phyloP scores from a whole-genome alignment of 2,113 vertebrate genomes.

The Gymnogyps californianus region DNA sequence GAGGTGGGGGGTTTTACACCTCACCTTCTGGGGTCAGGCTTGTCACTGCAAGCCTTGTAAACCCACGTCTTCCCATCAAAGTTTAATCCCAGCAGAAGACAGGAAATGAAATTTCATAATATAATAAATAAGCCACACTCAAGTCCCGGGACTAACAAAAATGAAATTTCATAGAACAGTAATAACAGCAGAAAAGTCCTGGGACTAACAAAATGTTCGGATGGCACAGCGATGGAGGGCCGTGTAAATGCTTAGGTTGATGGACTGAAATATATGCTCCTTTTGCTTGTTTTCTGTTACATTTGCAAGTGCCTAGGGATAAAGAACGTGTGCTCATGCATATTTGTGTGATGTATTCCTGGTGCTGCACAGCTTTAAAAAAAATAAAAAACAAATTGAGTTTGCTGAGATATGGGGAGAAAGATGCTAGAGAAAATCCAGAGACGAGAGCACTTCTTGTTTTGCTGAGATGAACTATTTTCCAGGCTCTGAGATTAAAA shows the following conservation, averaged over 20 bases:
- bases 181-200: not conserved
- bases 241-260: not conserved
- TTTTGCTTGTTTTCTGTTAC: not conserved
- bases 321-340: not conserved
- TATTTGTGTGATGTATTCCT: not conserved
- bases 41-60: not conserved
- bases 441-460: not conserved
- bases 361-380: not conserved
- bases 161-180: not conserved
- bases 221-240: not conserved
- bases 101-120: constrained; percentile 33
- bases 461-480: not conserved
- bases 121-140: not conserved
- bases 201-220: not conserved
- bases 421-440: not conserved
- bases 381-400: not conserved
- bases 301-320: not conserved
- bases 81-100: not conserved
- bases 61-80: not conserved
- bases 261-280: not conserved
- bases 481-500: not conserved
- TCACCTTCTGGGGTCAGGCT: not conserved
- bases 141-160: not conserved
- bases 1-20: not conserved
- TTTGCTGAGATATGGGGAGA: not conserved